These are phyloP conservation scores for Terrapene triunguis DNA, from an alignment of 2,113 vertebrate genomes.

Conservation along the genomic window DNA sequence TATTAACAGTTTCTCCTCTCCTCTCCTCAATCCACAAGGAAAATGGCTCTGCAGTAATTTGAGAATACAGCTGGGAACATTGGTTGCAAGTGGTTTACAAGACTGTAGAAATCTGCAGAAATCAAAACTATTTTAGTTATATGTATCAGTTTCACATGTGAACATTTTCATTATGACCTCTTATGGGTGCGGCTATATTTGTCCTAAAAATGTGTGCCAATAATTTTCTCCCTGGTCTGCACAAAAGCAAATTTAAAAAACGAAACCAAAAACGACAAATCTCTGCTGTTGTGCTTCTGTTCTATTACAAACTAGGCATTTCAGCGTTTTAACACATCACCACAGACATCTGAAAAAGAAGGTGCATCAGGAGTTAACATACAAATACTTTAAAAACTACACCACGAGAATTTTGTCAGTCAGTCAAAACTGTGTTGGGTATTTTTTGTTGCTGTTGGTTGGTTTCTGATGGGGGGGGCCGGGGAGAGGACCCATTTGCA, in stretches of 20 bases:
- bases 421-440: rapidly evolving
- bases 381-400: not conserved
- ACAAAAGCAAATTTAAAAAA: not conserved
- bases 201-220: not conserved
- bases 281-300: not conserved
- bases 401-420: not conserved
- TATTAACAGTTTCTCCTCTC: too few relatives aligned
- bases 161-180: not conserved
- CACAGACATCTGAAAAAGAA: rapidly evolving
- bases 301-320: not conserved
- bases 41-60: not conserved
- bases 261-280: not conserved
- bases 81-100: not conserved
- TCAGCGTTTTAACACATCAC: not conserved
- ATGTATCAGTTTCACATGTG: not conserved
- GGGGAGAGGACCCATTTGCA: not conserved
- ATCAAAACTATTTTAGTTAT: not conserved
- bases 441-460: not conserved
- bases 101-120: not conserved
- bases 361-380: not conserved
- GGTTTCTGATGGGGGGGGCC: not conserved
- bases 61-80: not conserved
- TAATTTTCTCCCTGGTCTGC: not conserved
- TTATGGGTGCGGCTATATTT: not conserved
- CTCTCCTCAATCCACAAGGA: not conserved